These are phyloP conservation scores for Nannoperca australis DNA, from an alignment of 2,797 vertebrate species.

Conservation along the genomic window DNA sequence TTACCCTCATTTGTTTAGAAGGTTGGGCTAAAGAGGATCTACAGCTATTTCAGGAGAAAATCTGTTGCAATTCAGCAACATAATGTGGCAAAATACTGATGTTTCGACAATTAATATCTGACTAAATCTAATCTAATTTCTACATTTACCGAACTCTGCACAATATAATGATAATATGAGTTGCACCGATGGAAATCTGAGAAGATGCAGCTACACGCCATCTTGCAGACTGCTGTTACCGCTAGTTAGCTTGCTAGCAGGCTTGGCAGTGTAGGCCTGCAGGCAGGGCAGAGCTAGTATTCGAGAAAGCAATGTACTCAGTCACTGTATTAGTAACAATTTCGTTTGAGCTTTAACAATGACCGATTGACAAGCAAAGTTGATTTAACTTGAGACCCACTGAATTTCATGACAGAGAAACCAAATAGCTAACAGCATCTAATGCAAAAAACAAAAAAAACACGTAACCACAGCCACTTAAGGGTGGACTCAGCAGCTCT, in stretches of 20 bases:
- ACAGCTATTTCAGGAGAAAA: background rate
- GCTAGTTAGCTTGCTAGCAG: slow-evolving; percentile 79
- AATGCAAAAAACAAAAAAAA: slow-evolving; percentile 36
- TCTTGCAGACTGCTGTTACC: slow-evolving; percentile 92
- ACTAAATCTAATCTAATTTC: background rate
- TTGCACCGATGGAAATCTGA: slow-evolving; percentile 78
- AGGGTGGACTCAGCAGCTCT: slow-evolving; percentile 66
- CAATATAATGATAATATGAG: slow-evolving; percentile 57
- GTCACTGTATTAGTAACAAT: background rate
- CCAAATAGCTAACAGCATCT: background rate
- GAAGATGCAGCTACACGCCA: slow-evolving; percentile 90
- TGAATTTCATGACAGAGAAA: background rate
- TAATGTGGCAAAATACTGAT: background rate
- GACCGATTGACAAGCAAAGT: background rate
- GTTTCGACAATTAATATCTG: background rate
- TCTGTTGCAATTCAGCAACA: slow-evolving; percentile 20
- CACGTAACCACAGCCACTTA: slow-evolving; percentile 48
- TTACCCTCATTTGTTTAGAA: slow-evolving; percentile 13
- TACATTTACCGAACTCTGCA: slow-evolving; percentile 1
- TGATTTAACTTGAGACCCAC: background rate
- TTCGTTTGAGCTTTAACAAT: background rate
- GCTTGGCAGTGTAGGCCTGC: slow-evolving; percentile 69
- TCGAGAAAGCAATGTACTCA: slow-evolving; percentile 3
- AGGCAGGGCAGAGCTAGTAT: slow-evolving; percentile 59
- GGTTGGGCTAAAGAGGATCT: slow-evolving; percentile 5